Evolutionary conservation across 2,797 vertebrate species (phyloP).

Genomic region (Sebastes umbrosus): DNA sequence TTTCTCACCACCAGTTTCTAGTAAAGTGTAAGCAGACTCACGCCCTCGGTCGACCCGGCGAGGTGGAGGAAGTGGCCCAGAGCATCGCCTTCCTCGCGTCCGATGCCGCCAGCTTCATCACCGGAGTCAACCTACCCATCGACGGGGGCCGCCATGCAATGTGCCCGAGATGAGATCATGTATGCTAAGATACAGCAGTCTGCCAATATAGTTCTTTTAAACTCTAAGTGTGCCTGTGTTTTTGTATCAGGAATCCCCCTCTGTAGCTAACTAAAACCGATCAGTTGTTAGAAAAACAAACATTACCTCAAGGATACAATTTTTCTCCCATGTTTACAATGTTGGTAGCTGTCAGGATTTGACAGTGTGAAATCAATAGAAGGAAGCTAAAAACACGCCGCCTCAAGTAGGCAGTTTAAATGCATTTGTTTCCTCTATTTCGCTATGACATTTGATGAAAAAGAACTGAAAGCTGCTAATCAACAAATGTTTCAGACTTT

Average conservation of each 20-base stretch:
- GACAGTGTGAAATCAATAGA: constrained; percentile 14
- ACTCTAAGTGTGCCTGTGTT: neutral
- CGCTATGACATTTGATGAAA: neutral
- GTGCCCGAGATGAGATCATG: constrained; percentile 79
- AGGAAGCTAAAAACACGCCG: neutral
- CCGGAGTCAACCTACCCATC: constrained; percentile 84
- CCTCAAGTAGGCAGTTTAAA: constrained; percentile 27
- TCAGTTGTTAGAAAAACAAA: neutral
- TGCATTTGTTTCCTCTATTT: constrained; percentile 22
- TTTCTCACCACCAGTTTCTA: constrained; percentile 77
- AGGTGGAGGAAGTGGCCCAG: constrained; percentile 86
- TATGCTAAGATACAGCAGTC: neutral
- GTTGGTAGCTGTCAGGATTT: neutral
- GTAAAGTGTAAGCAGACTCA: constrained; percentile 82
- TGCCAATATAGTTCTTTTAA: constrained; percentile 31
- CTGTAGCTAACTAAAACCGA: neutral
- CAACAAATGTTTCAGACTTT: constrained; percentile 87
- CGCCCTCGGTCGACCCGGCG: constrained; percentile 84
- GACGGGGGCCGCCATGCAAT: constrained; percentile 89
- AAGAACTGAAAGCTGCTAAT: constrained; percentile 45
- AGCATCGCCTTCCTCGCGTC: constrained; percentile 88
- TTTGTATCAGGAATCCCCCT: neutral
- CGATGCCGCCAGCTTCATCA: constrained; percentile 86
- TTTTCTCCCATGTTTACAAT: neutral
- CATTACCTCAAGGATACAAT: neutral